A percentile compares a stretch with the other conserved stretches of the same genome.
These are phyloP conservation scores for Grammomys dolichurus DNA, from an alignment of 2,113 vertebrate genomes.

Conservation along the genomic window DNA sequence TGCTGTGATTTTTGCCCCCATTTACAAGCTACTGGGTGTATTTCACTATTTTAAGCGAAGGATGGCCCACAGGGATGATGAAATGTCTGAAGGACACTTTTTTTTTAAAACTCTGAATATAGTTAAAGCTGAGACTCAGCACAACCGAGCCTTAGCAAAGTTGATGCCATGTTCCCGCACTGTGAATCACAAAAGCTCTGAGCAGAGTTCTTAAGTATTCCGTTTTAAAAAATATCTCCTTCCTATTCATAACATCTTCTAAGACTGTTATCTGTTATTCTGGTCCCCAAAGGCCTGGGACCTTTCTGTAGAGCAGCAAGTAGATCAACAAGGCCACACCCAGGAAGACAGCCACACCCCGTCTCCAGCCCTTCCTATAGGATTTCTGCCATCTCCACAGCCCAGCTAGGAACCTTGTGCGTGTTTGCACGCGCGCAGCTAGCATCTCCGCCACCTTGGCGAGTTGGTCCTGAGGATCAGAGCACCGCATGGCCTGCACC, in stretches of 20 bases:
- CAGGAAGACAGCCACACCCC: neutral
- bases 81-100: neutral
- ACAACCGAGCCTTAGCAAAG: neutral
- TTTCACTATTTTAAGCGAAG: neutral
- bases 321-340: neutral
- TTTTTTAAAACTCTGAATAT: neutral
- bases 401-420: fast-evolving
- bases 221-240: too few relatives aligned
- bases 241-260: too few relatives aligned
- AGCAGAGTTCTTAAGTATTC: neutral
- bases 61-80: neutral
- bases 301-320: fast-evolving
- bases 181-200: neutral
- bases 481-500: neutral
- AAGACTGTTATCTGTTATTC: neutral
- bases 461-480: fast-evolving
- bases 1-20: neutral
- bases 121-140: neutral
- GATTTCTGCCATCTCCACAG: fast-evolving
- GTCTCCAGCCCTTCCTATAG: fast-evolving
- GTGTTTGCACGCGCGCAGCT: fast-evolving
- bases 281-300: fast-evolving
- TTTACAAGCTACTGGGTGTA: neutral
- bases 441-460: neutral
- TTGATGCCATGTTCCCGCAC: neutral